Evolutionary conservation across 2,797 vertebrate genomes (phyloP), one percentile per base, ranked within the genome.

Genomic region (Galagoides demidoff): DNA sequence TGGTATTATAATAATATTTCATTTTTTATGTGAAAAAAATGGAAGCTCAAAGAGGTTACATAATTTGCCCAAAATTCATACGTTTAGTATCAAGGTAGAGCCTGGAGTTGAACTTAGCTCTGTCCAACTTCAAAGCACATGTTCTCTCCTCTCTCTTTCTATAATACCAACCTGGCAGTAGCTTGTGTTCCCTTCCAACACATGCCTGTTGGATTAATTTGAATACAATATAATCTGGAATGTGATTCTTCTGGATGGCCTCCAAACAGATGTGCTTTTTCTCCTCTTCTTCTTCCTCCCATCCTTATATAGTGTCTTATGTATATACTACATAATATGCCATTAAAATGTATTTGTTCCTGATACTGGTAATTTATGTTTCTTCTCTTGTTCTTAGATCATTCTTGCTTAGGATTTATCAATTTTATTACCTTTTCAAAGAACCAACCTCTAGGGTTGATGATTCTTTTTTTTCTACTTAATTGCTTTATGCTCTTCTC

Each of bases 391-490:
- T 79, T 95, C 37, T 52, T 64, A 68, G 63, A 76, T 77, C 19
- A 20, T 16, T 49, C 25, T 86, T 82, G 19, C 6, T 87, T 59
- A 31, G 23, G 25, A 5, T 49, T 96, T 34, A 70, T 23, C 4
- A 29, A 17, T 79, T 92, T 66, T 85, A 17, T 55, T 59, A 17
- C 22, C 78, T 63, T 89, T 39, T 77, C 23, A 73, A 88, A 85
- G 55, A 87, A 63, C 4, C 13, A 79, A 45, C 0, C 5, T 88
- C 81, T 88, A 39, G 0, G 1, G 82, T 85, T 88, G 29, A 73
- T 90, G 25, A 23, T 82, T 90, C 39, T 94, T 89, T 82, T 25
- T 77, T n/a, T 89, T 86, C 9, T 87, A 13, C 81, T 71, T 85
- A 52, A 76, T 70, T 93, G 22, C 4, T 29, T 66, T 95, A 79